Evolutionary conservation across 64 coral and sea anemone genomes (phyloP).

Genomic region (Hydrozoanthus tunicans): DNA sequence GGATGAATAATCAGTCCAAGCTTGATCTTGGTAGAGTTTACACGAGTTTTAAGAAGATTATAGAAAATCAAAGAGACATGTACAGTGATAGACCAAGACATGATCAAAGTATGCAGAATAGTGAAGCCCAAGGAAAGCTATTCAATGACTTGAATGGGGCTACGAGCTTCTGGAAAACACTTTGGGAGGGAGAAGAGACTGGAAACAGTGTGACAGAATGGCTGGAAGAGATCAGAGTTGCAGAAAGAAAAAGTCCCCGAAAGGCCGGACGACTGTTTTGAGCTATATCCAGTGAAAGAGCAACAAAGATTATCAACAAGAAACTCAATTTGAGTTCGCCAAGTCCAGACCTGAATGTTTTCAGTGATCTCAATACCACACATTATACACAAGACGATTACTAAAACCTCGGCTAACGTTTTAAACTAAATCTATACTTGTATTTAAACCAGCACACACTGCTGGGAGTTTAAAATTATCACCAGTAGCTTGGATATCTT

Average conservation of each 20-base stretch:
- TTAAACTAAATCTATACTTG: too few species aligned
- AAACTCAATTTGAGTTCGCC: constrained; percentile 52
- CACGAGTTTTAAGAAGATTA: constrained; percentile 45
- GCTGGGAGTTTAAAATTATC: too few species aligned
- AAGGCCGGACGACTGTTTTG: neutral
- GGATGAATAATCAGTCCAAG: constrained; percentile 40
- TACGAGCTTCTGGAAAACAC: constrained; percentile 35
- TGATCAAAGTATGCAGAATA: constrained; percentile 16
- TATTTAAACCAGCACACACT: too few species aligned
- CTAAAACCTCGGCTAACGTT: too few species aligned
- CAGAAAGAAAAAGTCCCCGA: neutral
- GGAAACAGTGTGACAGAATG: constrained; percentile 13
- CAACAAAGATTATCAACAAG: neutral
- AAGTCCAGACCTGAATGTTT: neutral
- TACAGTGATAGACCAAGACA: constrained; percentile 32
- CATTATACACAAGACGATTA: too few species aligned
- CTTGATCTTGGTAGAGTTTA: constrained; percentile 40
- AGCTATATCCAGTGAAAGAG: neutral
- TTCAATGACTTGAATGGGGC: constrained; percentile 38
- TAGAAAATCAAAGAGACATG: constrained; percentile 41
- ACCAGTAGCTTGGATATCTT: too few species aligned
- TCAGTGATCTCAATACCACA: too few species aligned
- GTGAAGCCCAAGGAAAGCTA: neutral
- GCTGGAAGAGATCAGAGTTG: neutral
- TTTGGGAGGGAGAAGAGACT: constrained; percentile 44